Evolutionary conservation across 1,140 invertebrate species (phyloP).

Genomic region (Cotesia typhae): DNA sequence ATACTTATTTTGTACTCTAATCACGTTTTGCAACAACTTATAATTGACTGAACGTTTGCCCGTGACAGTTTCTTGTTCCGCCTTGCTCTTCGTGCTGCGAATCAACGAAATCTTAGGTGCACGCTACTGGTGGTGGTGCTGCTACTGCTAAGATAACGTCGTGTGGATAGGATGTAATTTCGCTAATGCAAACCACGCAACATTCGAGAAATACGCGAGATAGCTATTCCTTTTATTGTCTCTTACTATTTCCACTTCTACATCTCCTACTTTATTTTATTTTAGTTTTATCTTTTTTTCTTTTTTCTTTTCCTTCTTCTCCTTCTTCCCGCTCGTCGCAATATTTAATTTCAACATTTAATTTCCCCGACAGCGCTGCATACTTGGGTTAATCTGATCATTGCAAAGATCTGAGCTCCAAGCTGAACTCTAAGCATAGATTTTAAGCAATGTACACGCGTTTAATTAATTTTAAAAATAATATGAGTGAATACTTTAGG

Average conservation of each 20-base stretch:
- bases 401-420: background rate
- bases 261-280: no score
- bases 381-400: background rate
- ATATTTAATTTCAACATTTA: no score
- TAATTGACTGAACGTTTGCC: conserved; percentile 57
- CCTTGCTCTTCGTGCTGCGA: conserved; percentile 43
- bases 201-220: conserved; percentile 22
- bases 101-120: conserved; percentile 45
- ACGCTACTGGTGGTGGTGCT: conserved; percentile 28
- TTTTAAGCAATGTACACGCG: background rate
- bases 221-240: background rate
- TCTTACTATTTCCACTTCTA: background rate
- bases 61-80: conserved; percentile 51
- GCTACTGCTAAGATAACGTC: conserved; percentile 31
- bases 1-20: conserved; percentile 34
- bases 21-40: conserved; percentile 54
- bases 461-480: conserved; percentile 5
- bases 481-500: conserved; percentile 7
- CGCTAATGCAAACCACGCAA: conserved; percentile 14
- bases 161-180: conserved; percentile 23
- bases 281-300: no score
- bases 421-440: background rate
- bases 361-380: no score
- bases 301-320: no score
- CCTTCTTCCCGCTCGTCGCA: no score